Conservation (phyloP, 1,140 invertebrate species). For the Hylaeus volcanicus region DNA sequence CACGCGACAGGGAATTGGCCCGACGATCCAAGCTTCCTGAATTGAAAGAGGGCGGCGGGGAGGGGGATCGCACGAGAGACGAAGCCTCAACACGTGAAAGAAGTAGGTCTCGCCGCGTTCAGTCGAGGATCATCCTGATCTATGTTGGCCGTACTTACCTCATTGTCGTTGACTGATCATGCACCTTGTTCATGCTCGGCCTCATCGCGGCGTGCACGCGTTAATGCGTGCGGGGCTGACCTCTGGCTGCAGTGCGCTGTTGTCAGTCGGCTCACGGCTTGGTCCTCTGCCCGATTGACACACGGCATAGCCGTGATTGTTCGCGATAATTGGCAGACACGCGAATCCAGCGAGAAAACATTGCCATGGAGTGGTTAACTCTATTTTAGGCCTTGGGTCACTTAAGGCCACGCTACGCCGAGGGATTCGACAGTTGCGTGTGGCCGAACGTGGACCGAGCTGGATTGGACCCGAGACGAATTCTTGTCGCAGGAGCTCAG, state of each 20-base stretch:
- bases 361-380: neutral
- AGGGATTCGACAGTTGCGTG: too few species aligned
- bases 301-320: conserved; percentile 16
- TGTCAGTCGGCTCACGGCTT: neutral
- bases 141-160: conserved; percentile 44
- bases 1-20: conserved; percentile 19
- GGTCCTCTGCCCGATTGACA: conserved; percentile 31
- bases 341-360: conserved; percentile 12
- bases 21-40: conserved; percentile 31
- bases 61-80: neutral
- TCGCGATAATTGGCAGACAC: conserved; percentile 33
- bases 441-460: too few species aligned
- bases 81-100: conserved; percentile 29
- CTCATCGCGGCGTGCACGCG: neutral
- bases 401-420: too few species aligned
- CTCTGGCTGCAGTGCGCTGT: neutral
- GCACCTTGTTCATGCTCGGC: conserved; percentile 43
- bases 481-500: too few species aligned
- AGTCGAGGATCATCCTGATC: conserved; percentile 47
- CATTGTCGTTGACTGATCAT: conserved; percentile 53
- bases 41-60: conserved; percentile 1
- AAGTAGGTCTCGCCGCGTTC: conserved; percentile 39
- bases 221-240: conserved; percentile 12
- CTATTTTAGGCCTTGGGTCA: neutral
- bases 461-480: too few species aligned